Evolutionary conservation across 2,888 invertebrate genomes (phyloP), one percentile per base, ranked within the genome.

Genomic region (Beris morrisii): DNA sequence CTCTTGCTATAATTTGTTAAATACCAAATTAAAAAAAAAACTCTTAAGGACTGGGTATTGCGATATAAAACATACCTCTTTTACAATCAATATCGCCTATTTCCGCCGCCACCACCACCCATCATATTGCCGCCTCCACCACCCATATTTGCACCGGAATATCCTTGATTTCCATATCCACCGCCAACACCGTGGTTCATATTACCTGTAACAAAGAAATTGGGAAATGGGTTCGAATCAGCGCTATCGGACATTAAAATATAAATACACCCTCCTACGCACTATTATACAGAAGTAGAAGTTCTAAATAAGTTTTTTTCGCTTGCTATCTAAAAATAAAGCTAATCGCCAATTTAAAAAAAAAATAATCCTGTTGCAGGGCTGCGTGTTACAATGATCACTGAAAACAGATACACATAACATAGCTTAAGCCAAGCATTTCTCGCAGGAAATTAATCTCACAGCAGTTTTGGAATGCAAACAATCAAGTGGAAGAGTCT

Each of bases 341-440:
- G 22, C 22, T 22, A 22, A 22, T 22, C 22, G 22, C 22, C 22
- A 22, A 22, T 22, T 22, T 2, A 22, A 22, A 22, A 22, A 22
- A 22, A 22, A 61, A 44, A 32, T 64, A 43, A 61, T 22, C 22
- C 22, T 79, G 79, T 79, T 74, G 73, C 79, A 78, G 75, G 75
- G 77, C 76, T 75, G 79, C 79, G 79, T 79, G 79, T 79, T 79
- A 78, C 73, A 70, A 74, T 73, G 75, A 79, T 76, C 71, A 71
- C 69, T 66, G 55, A 54, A 15, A 61, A 69, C 70, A 71, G 73
- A 76, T 77, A 75, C 76, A 75, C 72, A 76, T 77, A 79, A 79
- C 79, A 79, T 79, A 79, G 79, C 79, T 71, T 74, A 76, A 75
- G 77, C 77, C 77, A 76, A 77, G 78, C 76, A 73, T 55, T 68